Conservation (phyloP, 1,140 invertebrate genomes). For the Halictus rubicundus region DNA sequence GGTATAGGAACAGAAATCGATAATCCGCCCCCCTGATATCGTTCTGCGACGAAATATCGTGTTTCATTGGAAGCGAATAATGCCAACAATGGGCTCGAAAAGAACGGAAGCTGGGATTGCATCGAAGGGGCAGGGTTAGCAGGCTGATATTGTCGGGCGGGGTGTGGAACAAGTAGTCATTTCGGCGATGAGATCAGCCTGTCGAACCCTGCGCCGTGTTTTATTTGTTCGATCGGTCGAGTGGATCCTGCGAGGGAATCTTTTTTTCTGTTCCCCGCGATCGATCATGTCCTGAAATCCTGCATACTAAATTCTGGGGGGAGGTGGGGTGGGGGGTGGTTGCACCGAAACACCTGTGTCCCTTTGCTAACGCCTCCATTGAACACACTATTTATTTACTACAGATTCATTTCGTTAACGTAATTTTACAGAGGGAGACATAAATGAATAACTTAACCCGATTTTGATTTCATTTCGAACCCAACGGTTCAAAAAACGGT, state of each 20-base stretch:
- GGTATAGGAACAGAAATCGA: neutral
- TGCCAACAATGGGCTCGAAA: neutral
- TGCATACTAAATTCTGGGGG: neutral
- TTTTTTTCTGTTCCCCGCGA: neutral
- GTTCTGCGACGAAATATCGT: neutral
- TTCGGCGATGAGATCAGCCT: conserved; percentile 87
- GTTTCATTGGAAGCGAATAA: conserved; percentile 7
- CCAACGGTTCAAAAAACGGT: too few relatives aligned
- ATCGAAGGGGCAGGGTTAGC: conserved; percentile 79
- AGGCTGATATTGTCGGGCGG: conserved; percentile 84
- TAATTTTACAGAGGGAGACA: too few relatives aligned
- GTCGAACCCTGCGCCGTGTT: conserved; percentile 81
- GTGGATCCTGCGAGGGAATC: conserved; percentile 22
- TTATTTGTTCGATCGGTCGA: conserved; percentile 43
- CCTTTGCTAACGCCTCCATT: neutral
- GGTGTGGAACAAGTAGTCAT: conserved; percentile 82
- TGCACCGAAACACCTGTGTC: neutral
- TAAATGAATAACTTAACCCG: too few relatives aligned
- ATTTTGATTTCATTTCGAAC: too few relatives aligned
- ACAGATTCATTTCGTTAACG: too few relatives aligned
- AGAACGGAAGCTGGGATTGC: conserved; percentile 33
- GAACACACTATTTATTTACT: too few relatives aligned
- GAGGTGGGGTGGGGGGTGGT: too few relatives aligned
- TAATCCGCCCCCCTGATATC: neutral
- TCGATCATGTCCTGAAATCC: neutral